Evolutionary conservation across 2,888 invertebrate species (phyloP).

Genomic region (Hyposoter didymator): DNA sequence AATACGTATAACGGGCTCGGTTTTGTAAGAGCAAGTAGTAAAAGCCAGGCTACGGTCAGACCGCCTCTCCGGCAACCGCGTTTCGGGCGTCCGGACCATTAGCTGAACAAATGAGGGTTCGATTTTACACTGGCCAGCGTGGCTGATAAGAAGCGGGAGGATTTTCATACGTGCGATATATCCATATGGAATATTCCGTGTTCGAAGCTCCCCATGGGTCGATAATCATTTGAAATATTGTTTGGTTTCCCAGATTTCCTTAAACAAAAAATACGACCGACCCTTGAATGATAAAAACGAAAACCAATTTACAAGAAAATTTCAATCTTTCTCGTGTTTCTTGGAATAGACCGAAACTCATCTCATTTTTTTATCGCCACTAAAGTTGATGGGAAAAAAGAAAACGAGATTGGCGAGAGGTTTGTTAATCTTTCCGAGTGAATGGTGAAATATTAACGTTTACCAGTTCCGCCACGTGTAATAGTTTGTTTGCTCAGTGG

Average conservation of each 20-base stretch:
- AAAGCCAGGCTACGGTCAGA: constrained; percentile 71
- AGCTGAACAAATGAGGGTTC: constrained; percentile 75
- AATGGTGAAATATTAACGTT: constrained; percentile 13
- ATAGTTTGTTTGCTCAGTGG: neutral
- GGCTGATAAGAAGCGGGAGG: constrained; percentile 68
- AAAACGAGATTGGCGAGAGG: neutral
- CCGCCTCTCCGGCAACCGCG: constrained; percentile 34
- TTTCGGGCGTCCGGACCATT: constrained; percentile 68
- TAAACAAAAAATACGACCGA: neutral
- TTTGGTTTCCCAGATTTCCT: neutral
- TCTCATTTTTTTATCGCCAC: neutral
- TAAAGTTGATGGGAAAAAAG: neutral
- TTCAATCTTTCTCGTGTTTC: neutral
- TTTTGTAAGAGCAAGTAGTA: constrained; percentile 70
- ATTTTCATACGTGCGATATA: constrained; percentile 14
- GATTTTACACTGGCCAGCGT: constrained; percentile 54
- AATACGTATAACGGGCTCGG: constrained; percentile 7
- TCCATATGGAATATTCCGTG: neutral
- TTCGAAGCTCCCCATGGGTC: neutral
- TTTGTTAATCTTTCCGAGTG: neutral
- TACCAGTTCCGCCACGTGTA: neutral
- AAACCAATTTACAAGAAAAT: neutral
- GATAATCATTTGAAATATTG: neutral
- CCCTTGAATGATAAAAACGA: neutral
- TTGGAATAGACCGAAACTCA: neutral